Evolutionary conservation across 2,113 vertebrate genomes (phyloP), one percentile per base, ranked within the genome.

Genomic region (Pterophyllum scalare): DNA sequence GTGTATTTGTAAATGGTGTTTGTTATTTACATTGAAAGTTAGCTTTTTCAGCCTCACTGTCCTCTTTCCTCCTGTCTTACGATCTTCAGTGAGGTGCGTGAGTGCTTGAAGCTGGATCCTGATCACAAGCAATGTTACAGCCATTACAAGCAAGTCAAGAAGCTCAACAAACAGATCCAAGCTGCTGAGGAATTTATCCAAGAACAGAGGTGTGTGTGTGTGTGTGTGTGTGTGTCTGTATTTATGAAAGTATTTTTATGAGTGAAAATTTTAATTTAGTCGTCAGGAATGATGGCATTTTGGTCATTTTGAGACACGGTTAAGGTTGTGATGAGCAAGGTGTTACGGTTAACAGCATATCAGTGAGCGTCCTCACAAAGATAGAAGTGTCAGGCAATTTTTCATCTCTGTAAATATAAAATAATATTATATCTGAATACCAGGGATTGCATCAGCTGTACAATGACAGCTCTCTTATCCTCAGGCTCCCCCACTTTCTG

Each of bases 101-200:
- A 99, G 88, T 99, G 98, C 91, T 94, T 99, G 86, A 99, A 99
- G 92, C 96, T 99, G 87, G 98, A 99, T 90, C 98, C 98, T 43
- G 98, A 99, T 89, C 98, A 99, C 90, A 98, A 98, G 91, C 96
- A 95, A 20, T 99, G 98, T 88, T 99, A 97, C 94, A 96, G 96
- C 86, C 98, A 98, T 79, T 99, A 99, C 95, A 99, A 99, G 81
- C 96, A 97, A 94, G 98, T 99, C 26, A 99, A 99, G 95, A 99
- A 99, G 90, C 97, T 99, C 83, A 98, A 96, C 93, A 99, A 99
- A 78, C 97, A 98, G 93, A 97, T 99, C 1, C 92, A 94, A 80
- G 95, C 97, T 78, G 98, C 97, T 6, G 98, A 99, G 89, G 97
- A 97, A 35, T 94, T 97, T 54, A 97, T 99, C 87, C 95, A 95